These are phyloP conservation scores for Oeneis ivallda DNA, from an alignment of 2,888 invertebrate species.

Conservation along the genomic window DNA sequence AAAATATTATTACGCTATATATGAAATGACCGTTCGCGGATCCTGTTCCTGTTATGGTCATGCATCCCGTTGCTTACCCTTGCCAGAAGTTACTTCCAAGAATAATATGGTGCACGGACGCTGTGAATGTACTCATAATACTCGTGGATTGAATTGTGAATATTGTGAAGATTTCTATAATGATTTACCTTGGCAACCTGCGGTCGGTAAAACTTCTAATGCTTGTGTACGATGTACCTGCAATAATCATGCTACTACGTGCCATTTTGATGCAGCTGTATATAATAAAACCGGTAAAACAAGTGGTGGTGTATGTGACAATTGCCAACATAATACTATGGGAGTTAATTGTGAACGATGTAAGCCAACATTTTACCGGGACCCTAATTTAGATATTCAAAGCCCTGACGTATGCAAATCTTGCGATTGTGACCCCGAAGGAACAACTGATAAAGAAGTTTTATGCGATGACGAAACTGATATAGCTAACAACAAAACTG, in stretches of 20 bases:
- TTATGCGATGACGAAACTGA: slow-evolving; percentile 97
- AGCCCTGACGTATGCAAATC: slow-evolving; percentile 95
- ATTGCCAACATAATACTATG: slow-evolving; percentile 97
- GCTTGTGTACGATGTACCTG: slow-evolving; percentile 98
- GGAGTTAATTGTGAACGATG: slow-evolving; percentile 98
- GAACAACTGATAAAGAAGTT: slow-evolving; percentile 92
- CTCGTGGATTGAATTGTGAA: slow-evolving; percentile 97
- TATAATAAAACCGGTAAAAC: slow-evolving; percentile 94
- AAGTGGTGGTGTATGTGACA: slow-evolving; percentile 98
- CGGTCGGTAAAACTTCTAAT: slow-evolving; percentile 95
- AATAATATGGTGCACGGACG: slow-evolving; percentile 97
- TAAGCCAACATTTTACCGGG: slow-evolving; percentile 95
- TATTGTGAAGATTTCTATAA: slow-evolving; percentile 98
- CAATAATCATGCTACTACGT: slow-evolving; percentile 95
- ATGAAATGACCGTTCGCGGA: slow-evolving; percentile 98
- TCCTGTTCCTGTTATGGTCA: slow-evolving; percentile 99
- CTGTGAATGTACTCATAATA: slow-evolving; percentile 98
- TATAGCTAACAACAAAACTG: slow-evolving; percentile 86
- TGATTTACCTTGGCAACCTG: slow-evolving; percentile 99
- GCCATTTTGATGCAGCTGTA: slow-evolving; percentile 96
- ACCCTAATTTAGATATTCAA: slow-evolving; percentile 90
- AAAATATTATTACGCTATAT: slow-evolving; percentile 99
- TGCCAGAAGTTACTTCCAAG: slow-evolving; percentile 87
- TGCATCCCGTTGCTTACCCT: slow-evolving; percentile 93
- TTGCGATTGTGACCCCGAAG: slow-evolving; percentile 94